These are phyloP conservation scores for Diaphora mendica DNA, from an alignment of 2,888 invertebrate species.

Conservation along the genomic window DNA sequence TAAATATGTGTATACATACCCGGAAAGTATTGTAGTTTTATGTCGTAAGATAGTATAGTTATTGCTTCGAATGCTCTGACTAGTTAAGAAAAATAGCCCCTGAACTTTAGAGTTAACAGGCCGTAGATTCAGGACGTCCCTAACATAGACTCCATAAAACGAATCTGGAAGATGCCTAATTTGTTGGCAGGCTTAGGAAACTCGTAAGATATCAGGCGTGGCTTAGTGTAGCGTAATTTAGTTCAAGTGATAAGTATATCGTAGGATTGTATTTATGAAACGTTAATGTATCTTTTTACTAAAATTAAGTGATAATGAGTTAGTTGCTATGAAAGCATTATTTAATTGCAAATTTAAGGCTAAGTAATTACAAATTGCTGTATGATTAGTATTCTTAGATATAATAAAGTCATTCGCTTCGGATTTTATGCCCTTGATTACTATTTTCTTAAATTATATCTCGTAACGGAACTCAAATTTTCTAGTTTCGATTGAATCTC, in stretches of 20 bases:
- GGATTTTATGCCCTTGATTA: conserved; percentile 46
- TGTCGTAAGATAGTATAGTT: conserved; percentile 25
- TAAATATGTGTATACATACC: conserved; percentile 26
- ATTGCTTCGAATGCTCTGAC: conserved; percentile 13
- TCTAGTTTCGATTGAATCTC: conserved; percentile 22
- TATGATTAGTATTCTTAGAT: conserved; percentile 32
- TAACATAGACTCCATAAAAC: conserved; percentile 42
- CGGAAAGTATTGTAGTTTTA: conserved; percentile 32
- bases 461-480: conserved; percentile 40
- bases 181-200: conserved; percentile 61
- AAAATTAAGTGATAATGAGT: conserved; percentile 26
- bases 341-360: conserved; percentile 38
- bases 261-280: conserved; percentile 27
- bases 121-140: conserved; percentile 59
- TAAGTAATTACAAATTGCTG: conserved; percentile 35
- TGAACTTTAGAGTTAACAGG: conserved; percentile 50
- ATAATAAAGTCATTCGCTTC: conserved; percentile 54
- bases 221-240: conserved; percentile 33
- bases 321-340: conserved; percentile 39
- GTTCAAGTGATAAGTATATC: conserved; percentile 20
- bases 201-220: conserved; percentile 47
- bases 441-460: conserved; percentile 38
- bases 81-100: conserved; percentile 40
- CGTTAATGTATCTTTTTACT: conserved; percentile 26
- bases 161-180: conserved; percentile 65